Conservation (phyloP, 1,140 invertebrate genomes). For the Pseudomyrmex flavicornis region DNA sequence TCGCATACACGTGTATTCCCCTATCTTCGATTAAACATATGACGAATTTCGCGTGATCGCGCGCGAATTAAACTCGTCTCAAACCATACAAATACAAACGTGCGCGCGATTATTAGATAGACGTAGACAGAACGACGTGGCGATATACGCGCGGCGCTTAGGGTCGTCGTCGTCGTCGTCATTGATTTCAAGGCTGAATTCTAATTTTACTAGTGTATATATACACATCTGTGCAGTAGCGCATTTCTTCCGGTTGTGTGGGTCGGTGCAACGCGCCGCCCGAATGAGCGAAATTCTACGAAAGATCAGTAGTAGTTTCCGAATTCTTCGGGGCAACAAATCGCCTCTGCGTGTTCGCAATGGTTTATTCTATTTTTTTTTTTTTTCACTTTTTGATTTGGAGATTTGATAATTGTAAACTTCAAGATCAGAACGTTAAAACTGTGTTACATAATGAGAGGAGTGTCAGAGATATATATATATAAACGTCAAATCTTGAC, state of each 20-base stretch:
- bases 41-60: constrained; percentile 1
- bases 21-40: too few species aligned
- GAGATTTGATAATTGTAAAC: neutral
- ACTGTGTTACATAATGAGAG: too few species aligned
- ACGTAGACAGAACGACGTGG: neutral
- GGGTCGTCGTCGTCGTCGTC: constrained; percentile 31
- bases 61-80: neutral
- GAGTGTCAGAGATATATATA: too few species aligned
- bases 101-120: constrained; percentile 12
- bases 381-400: too few species aligned
- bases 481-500: too few species aligned
- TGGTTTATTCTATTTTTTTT: neutral
- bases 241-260: constrained; percentile 55
- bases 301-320: constrained; percentile 54
- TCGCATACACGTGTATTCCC: too few species aligned
- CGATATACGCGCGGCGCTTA: constrained; percentile 23
- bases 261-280: constrained; percentile 62
- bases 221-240: neutral
- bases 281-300: constrained; percentile 65
- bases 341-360: neutral
- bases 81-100: constrained; percentile 7
- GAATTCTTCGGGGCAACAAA: constrained; percentile 24
- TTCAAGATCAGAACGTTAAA: neutral
- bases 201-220: constrained; percentile 70
- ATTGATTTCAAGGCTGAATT: constrained; percentile 62